Conservation (phyloP, 2,888 invertebrate species). For the Rosalia funebris region DNA sequence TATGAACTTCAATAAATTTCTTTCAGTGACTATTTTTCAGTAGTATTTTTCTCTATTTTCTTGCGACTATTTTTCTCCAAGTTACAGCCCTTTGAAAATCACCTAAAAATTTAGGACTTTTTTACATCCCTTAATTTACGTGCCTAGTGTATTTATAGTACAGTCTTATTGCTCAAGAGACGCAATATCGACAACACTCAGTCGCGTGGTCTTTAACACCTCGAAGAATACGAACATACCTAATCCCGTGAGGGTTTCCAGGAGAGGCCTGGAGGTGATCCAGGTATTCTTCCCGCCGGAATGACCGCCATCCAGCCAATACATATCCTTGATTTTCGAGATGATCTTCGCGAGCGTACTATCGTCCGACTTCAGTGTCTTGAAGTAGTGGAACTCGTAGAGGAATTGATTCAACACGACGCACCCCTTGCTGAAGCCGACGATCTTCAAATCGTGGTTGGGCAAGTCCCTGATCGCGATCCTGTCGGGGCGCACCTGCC, state of each 20-base stretch:
- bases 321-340: conserved; percentile 78
- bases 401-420: conserved; percentile 92
- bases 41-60: too few species aligned
- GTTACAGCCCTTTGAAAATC: too few species aligned
- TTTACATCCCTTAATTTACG: too few species aligned
- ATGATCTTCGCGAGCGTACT: conserved; percentile 72
- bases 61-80: too few species aligned
- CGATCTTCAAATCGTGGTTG: conserved; percentile 46
- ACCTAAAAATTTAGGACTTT: too few species aligned
- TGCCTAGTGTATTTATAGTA: too few species aligned
- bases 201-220: too few species aligned
- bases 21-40: too few species aligned
- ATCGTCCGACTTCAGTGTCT: conserved; percentile 72
- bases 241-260: conserved; percentile 78
- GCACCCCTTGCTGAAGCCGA: conserved; percentile 94
- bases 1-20: too few species aligned
- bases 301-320: conserved; percentile 93
- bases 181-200: too few species aligned
- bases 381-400: conserved; percentile 83
- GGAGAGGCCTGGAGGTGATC: conserved; percentile 79
- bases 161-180: too few species aligned
- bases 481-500: background rate
- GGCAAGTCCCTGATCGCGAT: background rate
- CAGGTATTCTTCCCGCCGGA: conserved; percentile 89
- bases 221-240: too few species aligned